Conservation (phyloP, 2,113 vertebrate species). For the Ranitomeya variabilis region DNA sequence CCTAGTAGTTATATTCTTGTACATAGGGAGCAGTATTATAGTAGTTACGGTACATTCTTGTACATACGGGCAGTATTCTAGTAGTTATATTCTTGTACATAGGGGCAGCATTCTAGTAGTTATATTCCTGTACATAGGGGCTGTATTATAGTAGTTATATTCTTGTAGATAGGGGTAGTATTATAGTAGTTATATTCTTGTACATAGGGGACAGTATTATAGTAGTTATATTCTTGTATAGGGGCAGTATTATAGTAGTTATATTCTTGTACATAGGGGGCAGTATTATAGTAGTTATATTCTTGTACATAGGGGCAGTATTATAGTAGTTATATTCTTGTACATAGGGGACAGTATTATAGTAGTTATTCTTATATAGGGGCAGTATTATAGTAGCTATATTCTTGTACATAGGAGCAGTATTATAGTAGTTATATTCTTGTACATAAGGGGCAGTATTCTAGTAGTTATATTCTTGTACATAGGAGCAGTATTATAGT, state of each 20-base stretch:
- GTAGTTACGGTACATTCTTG: conserved; percentile 2
- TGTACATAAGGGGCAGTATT: neutral
- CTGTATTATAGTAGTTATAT: conserved; percentile 2
- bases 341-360: neutral
- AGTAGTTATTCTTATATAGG: conserved; percentile 7
- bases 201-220: neutral
- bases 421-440: conserved; percentile 10
- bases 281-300: conserved; percentile 14
- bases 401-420: conserved; percentile 4
- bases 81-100: no score
- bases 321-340: conserved; percentile 8
- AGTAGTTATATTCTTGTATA: conserved; percentile 4
- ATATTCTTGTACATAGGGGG: conserved; percentile 1
- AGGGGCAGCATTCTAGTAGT: neutral
- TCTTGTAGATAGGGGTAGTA: neutral
- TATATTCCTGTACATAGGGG: neutral
- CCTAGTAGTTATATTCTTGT: neutral
- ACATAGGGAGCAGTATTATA: no score
- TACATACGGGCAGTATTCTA: neutral
- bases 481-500: neutral
- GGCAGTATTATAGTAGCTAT: conserved; percentile 1
- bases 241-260: conserved; percentile 1
- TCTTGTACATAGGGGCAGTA: conserved; percentile 3
- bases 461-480: conserved; percentile 8
- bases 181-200: conserved; percentile 3